Evolutionary conservation across 2,888 invertebrate species (phyloP).

Genomic region (Synergus gifuensis): DNA sequence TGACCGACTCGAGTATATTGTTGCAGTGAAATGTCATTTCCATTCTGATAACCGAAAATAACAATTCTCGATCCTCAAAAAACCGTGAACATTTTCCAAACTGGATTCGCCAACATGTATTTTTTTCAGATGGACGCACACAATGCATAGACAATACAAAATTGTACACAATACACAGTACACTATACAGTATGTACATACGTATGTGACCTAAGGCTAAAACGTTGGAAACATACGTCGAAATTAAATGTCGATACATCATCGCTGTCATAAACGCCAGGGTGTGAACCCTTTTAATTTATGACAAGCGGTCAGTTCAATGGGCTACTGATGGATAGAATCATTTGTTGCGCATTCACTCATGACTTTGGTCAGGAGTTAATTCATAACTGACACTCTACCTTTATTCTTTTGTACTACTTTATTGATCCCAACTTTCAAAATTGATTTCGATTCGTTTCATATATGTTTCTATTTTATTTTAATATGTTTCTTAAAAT

Average conservation of each 20-base stretch:
- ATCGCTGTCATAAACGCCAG: constrained; percentile 1
- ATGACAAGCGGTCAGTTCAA: constrained; percentile 2
- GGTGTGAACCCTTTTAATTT: constrained; percentile 1
- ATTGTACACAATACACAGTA: no score
- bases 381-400: not conserved
- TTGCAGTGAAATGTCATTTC: no score
- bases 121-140: no score
- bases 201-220: not conserved
- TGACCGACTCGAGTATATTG: no score
- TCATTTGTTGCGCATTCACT: constrained; percentile 7
- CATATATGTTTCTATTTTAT: not conserved
- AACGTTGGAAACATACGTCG: not conserved
- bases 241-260: not conserved
- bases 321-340: constrained; percentile 7
- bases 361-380: not conserved
- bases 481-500: not conserved
- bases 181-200: no score
- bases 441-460: not conserved
- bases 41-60: no score
- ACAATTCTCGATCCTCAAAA: no score
- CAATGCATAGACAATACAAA: no score
- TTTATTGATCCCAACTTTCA: not conserved
- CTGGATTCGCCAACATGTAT: no score
- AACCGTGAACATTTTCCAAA: no score
- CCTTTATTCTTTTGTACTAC: not conserved